phyloP scores from a whole-genome alignment of 2,797 vertebrate genomes.

The Enteromius radiatus region DNA sequence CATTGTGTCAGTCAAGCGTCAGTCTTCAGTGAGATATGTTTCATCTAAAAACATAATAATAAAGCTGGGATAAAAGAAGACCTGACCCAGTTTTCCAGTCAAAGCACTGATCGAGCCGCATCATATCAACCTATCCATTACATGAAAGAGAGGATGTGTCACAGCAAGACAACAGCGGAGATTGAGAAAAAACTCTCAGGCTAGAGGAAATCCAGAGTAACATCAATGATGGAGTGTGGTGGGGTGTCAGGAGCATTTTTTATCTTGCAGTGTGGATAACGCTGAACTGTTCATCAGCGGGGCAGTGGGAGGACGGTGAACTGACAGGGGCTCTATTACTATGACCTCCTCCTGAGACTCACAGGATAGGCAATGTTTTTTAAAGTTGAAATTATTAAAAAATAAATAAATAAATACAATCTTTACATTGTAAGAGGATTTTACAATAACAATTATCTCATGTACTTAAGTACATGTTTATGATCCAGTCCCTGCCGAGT shows the following conservation, averaged over 20 bases:
- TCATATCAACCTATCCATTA: constrained; percentile 61
- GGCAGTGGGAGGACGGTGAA: constrained; percentile 30
- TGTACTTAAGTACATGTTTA: no score
- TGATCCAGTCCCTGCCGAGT: no score
- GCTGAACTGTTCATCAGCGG: constrained; percentile 66
- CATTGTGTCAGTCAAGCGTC: constrained; percentile 63
- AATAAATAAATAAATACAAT: no score
- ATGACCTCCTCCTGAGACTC: neutral
- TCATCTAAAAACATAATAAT: constrained; percentile 51
- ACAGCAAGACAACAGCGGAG: constrained; percentile 29
- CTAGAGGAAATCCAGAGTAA: constrained; percentile 62
- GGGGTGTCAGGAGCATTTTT: constrained; percentile 71
- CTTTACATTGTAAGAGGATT: neutral
- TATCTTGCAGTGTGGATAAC: constrained; percentile 61
- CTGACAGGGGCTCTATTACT: constrained; percentile 16
- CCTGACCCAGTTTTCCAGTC: constrained; percentile 65
- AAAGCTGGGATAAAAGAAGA: constrained; percentile 47
- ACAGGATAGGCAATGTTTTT: neutral
- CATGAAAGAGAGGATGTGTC: constrained; percentile 44
- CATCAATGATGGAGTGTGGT: constrained; percentile 32
- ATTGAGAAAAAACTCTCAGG: constrained; percentile 15
- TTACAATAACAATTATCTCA: no score
- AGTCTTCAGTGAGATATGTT: constrained; percentile 54
- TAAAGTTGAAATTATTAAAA: constrained; percentile 1
- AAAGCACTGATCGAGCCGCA: constrained; percentile 56